Percentiles rank a stretch among this genome's conserved stretches.
Evolutionary conservation across 1,140 invertebrate genomes (phyloP).

Genomic region (Anoplophora glabripennis): DNA sequence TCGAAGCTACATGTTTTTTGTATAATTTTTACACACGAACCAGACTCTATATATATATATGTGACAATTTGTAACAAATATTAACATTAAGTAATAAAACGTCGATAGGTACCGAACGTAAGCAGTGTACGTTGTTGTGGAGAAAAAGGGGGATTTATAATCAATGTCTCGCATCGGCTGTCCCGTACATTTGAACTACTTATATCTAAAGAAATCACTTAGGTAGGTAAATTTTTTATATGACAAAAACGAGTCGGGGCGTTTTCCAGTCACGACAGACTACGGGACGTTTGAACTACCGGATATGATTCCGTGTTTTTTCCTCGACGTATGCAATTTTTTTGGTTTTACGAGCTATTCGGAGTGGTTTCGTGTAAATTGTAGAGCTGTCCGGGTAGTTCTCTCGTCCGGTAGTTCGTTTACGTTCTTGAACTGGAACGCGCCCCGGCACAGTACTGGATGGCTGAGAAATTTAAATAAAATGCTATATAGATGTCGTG

Average conservation of each 20-base stretch:
- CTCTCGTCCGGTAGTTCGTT: not conserved
- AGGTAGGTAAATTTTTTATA: slow-evolving; percentile 30
- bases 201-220: slow-evolving; percentile 21
- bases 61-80: slow-evolving; percentile 25
- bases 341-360: not conserved
- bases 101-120: slow-evolving; percentile 21
- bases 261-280: too few relatives aligned
- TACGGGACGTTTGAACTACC: too few relatives aligned
- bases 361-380: not conserved
- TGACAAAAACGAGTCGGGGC: slow-evolving; percentile 11
- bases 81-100: slow-evolving; percentile 17
- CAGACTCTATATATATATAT: slow-evolving; percentile 21
- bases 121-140: slow-evolving; percentile 20
- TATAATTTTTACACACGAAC: slow-evolving; percentile 38
- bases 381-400: not conserved
- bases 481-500: slow-evolving; percentile 33
- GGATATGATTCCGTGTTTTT: too few relatives aligned
- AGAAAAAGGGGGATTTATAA: slow-evolving; percentile 19
- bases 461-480: slow-evolving; percentile 24
- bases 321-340: not conserved
- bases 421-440: not conserved
- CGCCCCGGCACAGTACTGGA: slow-evolving; percentile 16
- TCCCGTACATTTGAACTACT: slow-evolving; percentile 29
- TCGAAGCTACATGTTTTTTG: slow-evolving; percentile 27
- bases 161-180: slow-evolving; percentile 28